Evolutionary conservation across 2,113 vertebrate species (phyloP).

Genomic region (Oreotrochilus melanogaster): DNA sequence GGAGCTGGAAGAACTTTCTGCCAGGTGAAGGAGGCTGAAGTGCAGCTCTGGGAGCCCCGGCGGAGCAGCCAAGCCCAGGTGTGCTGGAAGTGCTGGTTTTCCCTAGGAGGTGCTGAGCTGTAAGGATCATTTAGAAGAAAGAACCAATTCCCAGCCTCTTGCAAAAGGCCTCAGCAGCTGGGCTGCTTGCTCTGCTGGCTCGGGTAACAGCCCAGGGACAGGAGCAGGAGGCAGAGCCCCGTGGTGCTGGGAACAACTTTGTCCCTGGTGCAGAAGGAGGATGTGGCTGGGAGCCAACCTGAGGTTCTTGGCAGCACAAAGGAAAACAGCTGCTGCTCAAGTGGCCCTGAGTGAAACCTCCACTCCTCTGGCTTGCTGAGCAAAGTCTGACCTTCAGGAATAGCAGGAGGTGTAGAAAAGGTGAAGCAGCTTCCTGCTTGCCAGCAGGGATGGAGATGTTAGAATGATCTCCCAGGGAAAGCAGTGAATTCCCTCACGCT

Average conservation of each 20-base stretch:
- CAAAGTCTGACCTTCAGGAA: neutral
- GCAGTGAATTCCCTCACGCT: too few relatives aligned
- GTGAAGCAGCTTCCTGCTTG: neutral
- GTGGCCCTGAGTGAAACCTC: neutral
- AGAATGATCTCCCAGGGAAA: too few relatives aligned
- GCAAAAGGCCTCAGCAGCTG: neutral
- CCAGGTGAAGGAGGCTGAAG: neutral
- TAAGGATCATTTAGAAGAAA: accelerated
- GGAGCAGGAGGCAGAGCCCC: neutral
- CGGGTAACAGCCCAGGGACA: neutral
- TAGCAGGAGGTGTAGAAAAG: neutral
- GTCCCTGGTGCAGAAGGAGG: neutral
- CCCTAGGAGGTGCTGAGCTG: accelerated
- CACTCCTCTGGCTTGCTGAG: neutral
- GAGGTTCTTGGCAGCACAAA: constrained; percentile 22
- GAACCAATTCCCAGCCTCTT: neutral
- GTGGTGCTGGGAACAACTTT: neutral
- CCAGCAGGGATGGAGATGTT: neutral
- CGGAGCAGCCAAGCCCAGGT: neutral
- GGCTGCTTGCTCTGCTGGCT: neutral
- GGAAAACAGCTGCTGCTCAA: constrained; percentile 36
- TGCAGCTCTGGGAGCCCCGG: accelerated
- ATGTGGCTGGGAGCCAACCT: neutral
- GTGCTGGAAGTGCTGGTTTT: neutral
- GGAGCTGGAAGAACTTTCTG: neutral